Conservation (phyloP, 2,888 invertebrate genomes). For the Philereme vetulata region DNA sequence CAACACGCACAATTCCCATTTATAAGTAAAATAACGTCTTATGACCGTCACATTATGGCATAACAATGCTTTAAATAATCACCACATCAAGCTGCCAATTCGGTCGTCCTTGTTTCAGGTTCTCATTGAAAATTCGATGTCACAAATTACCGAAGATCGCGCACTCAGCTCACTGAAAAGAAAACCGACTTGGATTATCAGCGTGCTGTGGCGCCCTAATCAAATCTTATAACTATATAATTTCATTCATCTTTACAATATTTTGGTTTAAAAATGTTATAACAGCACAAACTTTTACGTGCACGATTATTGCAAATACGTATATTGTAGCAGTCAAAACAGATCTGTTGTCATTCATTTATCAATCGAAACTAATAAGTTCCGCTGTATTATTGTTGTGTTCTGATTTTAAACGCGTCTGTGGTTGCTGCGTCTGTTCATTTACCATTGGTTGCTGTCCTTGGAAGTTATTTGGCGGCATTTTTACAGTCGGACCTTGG, state of each 20-base stretch:
- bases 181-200: neutral
- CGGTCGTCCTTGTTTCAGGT: neutral
- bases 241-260: conserved; percentile 45
- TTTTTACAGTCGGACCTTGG: conserved; percentile 45
- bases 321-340: conserved; percentile 54
- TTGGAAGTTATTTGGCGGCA: conserved; percentile 36
- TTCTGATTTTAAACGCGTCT: conserved; percentile 68
- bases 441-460: conserved; percentile 28
- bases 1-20: too few relatives aligned
- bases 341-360: conserved; percentile 43
- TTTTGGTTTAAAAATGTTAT: conserved; percentile 44
- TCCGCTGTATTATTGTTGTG: conserved; percentile 87
- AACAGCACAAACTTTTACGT: conserved; percentile 29
- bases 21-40: neutral
- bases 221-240: conserved; percentile 22
- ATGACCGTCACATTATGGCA: neutral
- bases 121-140: neutral
- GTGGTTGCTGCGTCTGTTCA: conserved; percentile 51
- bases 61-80: neutral
- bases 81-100: neutral
- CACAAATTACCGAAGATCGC: neutral
- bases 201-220: conserved; percentile 2
- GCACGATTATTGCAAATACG: conserved; percentile 31
- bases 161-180: neutral
- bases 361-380: conserved; percentile 92